phyloP scores from a whole-genome alignment of 2,888 invertebrate species.

The Quadroppia sp. region DNA sequence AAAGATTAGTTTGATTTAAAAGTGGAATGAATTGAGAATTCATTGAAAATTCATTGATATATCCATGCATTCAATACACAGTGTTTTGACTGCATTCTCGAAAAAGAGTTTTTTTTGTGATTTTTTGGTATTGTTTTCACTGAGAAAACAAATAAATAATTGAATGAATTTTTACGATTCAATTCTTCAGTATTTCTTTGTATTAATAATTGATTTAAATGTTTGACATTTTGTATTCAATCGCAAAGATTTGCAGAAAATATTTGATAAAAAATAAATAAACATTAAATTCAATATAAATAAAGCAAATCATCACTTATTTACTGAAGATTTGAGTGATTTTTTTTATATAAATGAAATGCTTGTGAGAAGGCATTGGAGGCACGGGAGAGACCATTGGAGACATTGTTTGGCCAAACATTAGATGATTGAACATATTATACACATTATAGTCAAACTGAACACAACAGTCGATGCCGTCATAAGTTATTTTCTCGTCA shows the following conservation, averaged over 20 bases:
- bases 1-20: slow-evolving; percentile 1
- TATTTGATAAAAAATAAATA: too few relatives aligned
- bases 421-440: slow-evolving; percentile 29
- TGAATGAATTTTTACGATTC: too few relatives aligned
- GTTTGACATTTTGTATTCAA: too few relatives aligned
- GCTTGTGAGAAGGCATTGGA: neutral
- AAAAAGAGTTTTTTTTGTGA: too few relatives aligned
- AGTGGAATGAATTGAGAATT: neutral
- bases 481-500: slow-evolving; percentile 38
- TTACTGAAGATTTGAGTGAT: neutral
- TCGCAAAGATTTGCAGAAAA: too few relatives aligned
- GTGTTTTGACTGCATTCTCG: too few relatives aligned
- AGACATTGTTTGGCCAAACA: slow-evolving; percentile 28
- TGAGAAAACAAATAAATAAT: too few relatives aligned
- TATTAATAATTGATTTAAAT: too few relatives aligned
- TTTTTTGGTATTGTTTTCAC: too few relatives aligned
- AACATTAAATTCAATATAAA: neutral
- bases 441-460: slow-evolving; percentile 9
- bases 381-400: neutral
- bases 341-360: too few relatives aligned
- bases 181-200: too few relatives aligned
- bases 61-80: neutral
- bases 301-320: neutral
- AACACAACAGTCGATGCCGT: slow-evolving; percentile 21
- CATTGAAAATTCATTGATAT: slow-evolving; percentile 13